Conservation (phyloP, 2,888 invertebrate genomes). For the Cistogaster globosa region DNA sequence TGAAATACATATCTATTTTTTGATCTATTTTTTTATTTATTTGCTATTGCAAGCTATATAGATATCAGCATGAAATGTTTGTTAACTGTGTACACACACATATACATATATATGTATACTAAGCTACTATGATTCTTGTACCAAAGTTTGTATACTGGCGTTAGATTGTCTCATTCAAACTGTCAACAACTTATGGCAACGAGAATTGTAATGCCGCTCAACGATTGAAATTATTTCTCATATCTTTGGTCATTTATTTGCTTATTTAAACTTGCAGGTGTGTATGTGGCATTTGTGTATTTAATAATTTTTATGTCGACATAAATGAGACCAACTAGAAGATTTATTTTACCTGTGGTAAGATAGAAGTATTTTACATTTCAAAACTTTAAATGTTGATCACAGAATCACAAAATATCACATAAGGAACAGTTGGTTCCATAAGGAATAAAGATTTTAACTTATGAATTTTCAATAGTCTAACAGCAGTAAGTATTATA, state of each 20-base stretch:
- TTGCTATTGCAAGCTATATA: conserved; percentile 25
- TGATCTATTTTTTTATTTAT: conserved; percentile 59
- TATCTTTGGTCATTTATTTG: conserved; percentile 62
- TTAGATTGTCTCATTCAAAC: conserved; percentile 60
- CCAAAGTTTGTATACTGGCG: conserved; percentile 1
- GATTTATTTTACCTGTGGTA: neutral
- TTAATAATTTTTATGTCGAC: conserved; percentile 1
- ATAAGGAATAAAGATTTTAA: conserved; percentile 4
- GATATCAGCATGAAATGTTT: neutral
- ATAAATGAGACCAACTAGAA: conserved; percentile 31
- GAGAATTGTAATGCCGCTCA: conserved; percentile 51
- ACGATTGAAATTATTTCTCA: conserved; percentile 61
- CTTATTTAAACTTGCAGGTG: conserved; percentile 10
- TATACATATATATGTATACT: neutral
- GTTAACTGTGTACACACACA: neutral
- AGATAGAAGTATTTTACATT: neutral
- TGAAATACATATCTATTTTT: conserved; percentile 51
- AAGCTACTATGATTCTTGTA: neutral
- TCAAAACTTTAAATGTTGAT: neutral
- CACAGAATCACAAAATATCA: neutral
- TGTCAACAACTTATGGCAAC: conserved; percentile 57
- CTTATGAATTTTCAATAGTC: conserved; percentile 60
- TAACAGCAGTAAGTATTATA: neutral
- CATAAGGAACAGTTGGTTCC: neutral
- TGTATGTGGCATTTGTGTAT: neutral